Evolutionary conservation across 2,888 invertebrate genomes (phyloP).

Genomic region (Orthonychiurus folsomi): DNA sequence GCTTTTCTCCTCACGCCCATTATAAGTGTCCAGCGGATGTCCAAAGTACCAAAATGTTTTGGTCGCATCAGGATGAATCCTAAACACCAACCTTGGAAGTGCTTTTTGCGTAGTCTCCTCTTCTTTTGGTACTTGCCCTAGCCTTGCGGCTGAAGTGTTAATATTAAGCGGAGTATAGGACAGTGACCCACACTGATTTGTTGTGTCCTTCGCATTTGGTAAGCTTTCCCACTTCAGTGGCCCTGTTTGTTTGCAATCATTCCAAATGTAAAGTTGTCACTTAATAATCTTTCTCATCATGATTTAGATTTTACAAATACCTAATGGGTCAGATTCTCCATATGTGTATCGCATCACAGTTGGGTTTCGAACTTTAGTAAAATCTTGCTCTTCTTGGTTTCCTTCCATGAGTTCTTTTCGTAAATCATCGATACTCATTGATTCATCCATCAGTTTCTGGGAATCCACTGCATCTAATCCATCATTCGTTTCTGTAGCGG

Average conservation of each 20-base stretch:
- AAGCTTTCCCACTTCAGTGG: background rate
- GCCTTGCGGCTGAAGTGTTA: background rate
- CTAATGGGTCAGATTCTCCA: background rate
- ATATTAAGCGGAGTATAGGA: constrained; percentile 3
- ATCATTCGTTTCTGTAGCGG: no score
- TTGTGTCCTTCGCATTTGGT: background rate
- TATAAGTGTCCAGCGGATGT: constrained; percentile 4
- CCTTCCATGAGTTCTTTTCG: no score
- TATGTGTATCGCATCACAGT: constrained; percentile 8
- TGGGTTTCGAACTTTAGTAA: background rate
- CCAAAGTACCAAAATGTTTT: background rate
- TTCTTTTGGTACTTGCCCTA: background rate
- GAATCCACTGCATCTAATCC: no score
- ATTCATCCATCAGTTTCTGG: no score
- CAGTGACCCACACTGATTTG: background rate
- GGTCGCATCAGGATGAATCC: background rate
- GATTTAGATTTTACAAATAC: background rate
- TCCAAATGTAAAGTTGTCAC: background rate
- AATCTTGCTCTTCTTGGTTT: no score
- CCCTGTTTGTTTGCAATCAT: background rate
- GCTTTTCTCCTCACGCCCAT: background rate
- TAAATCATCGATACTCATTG: no score
- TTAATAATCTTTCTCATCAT: background rate
- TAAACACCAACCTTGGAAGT: background rate
- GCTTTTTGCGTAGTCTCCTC: background rate